Evolutionary conservation across 2,113 vertebrate species (phyloP).

Genomic region (Illadopsis cleaveri): DNA sequence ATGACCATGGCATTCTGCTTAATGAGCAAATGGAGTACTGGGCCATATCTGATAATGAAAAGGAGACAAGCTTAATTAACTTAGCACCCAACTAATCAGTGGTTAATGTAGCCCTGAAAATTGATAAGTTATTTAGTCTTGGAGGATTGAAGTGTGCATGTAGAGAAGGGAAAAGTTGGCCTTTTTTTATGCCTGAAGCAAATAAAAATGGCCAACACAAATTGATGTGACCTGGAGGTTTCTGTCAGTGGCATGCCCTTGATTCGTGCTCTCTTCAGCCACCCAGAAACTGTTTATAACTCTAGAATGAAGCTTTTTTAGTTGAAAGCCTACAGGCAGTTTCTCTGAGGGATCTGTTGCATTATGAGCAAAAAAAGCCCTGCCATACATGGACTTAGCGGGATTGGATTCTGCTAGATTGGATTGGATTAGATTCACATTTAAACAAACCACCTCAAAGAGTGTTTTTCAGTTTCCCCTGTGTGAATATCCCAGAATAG

Average conservation of each 20-base stretch:
- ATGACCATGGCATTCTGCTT: conserved; percentile 51
- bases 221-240: not conserved
- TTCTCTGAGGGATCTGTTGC: not conserved
- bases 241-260: accelerated
- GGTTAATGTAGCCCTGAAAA: conserved; percentile 78
- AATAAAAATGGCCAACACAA: not conserved
- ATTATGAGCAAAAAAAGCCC: not conserved
- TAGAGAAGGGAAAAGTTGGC: not conserved
- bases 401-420: too few relatives aligned
- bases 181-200: not conserved
- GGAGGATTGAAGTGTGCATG: conserved; percentile 50
- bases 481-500: not conserved
- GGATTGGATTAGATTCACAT: not conserved
- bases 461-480: not conserved
- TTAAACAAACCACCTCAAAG: not conserved
- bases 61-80: conserved; percentile 78
- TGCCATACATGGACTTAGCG: not conserved
- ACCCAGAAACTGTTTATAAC: not conserved
- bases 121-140: conserved; percentile 75
- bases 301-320: not conserved
- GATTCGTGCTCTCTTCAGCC: not conserved
- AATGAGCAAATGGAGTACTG: conserved; percentile 80
- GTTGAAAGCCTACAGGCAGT: not conserved
- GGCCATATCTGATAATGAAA: conserved; percentile 77
- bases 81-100: conserved; percentile 77